Base-by-base conservation (phyloP, 2,888 invertebrate species). In the Ormyrus nitidulus region DNA sequence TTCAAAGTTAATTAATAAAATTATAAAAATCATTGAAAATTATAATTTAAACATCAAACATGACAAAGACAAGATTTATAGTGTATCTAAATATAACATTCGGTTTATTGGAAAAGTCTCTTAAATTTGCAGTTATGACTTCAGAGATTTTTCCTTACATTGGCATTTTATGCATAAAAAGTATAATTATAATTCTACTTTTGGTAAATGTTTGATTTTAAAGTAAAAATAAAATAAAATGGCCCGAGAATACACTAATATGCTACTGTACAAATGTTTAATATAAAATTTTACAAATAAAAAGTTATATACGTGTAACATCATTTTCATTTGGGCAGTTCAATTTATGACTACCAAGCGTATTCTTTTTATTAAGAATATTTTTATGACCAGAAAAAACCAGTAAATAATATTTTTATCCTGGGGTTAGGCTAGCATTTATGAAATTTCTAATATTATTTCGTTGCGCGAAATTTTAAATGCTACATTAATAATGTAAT, bases 401-500 rank as follows among this genome's bases (percentile, higher is more conserved):
- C 34, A 34, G 34, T 34, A 34, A 34, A 4, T 34, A 34, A 34
- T 34, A 34, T 34, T 34, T 34, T 34, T 34, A 34, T 3, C 3
- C 34, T 34, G 34, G 34, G 34, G 4, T 34, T 72, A 70, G 70
- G 70, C 70, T 70, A 70, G 58, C 58, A n/a, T 70, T 48, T 48
- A 46, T 61, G 49, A 13, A 65, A 53, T 53, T 49, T n/a, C 56
- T 58, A 66, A 74, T 51, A 65, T 58, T 10, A 66, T n/a, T 19
- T 51, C 9, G 56, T 58, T 13, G 49, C 74, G 48, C 48, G 13
- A 58, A 44, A 59, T 59, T 46, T 75, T 75, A 19, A 65, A 51
- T 56, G 9, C 68, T 76, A 62, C 69, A 46, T 62, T 75, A 76
- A 44, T 34, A 34, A 4, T 34, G 34, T 34, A 34, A 34, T 34